Base-by-base conservation (phyloP, 2,113 vertebrate species). In the Stegastes partitus region DNA sequence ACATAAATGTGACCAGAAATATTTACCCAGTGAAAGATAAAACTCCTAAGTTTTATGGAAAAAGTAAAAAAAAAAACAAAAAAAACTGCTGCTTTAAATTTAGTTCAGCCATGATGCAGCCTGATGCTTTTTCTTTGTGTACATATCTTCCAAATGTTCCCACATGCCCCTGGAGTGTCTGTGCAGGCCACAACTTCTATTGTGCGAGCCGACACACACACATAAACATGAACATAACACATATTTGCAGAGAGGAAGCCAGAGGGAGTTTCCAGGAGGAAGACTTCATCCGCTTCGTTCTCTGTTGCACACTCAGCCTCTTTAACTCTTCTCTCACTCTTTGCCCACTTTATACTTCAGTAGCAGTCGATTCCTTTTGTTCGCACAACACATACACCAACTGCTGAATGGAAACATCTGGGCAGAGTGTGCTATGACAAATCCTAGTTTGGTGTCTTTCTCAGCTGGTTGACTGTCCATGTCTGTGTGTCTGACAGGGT, bases 401-500 rank as follows among this genome's bases (percentile, higher is more conserved):
- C 9, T 10, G 5, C 45, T 50, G 47, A 11, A 42, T 42, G 12
- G 39, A 42, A 15, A 37, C 11, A 11, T 51, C 3, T 1, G 45
- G 44, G 7, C 21, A 50, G 19, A 45, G 18, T 19, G 18, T 37
- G n/a, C 47, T 2, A 47, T 18, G 39, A 42, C 39, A 42, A 34
- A 42, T 42, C 39, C 12, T 37, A 18, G 39, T 5, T 0, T 51
- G 5, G 22, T 39, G 45, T 50, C 6, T 26, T 42, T 21, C 7
- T 56, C 55, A 72, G 51, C 21, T 50, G 54, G 2, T 50, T 73
- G 51, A 73, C 37, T 49, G 14, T 75, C 22, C 25, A 39, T 68
- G 62, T 15, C 10, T 50, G 11, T 62, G 55, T 59, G 19, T 37
- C 64, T n/a, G 16, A 18, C 67, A 95, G 94, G 93, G 94, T 49